Evolutionary conservation across 2,888 invertebrate genomes (phyloP), one percentile per base, ranked within the genome.

Genomic region (Diploptera punctata): DNA sequence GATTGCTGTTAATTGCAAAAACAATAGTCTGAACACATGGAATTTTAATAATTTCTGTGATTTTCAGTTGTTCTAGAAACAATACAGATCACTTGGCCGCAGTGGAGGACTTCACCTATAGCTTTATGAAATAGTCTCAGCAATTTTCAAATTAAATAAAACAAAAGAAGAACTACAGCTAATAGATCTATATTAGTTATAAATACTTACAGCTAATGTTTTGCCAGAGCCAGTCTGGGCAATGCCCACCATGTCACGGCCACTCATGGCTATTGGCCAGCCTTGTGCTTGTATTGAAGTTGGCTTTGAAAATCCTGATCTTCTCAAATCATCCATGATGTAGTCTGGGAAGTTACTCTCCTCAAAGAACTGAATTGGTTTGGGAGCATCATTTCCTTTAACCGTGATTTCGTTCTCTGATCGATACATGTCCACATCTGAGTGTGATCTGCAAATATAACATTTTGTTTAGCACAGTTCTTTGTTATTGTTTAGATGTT

Each of bases 221-320:
- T 96, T 96, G 65, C 96, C 96, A 19, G 95, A 95, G 43, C 96
- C 96, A 19, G 96, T 97, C 82, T 97, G 97, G 67, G 98, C 98
- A 78, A 98, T 97, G 38, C 98, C 98, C 68, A 98, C 97, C 89
- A 97, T 90, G 83, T 98, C 95, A 75, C 94, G 86, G 1, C 98
- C 98, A 75, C 94, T 94, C 75, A 98, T 84, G 10, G 97, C 94
- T 78, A 98, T 94, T 0, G 98, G 98, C 97, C 97, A 98, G 29
- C 97, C 97, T 82, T 97, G 95, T 2, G 95, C 91, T 84, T 98
- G 98, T 81, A 98, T 98, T 16, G 97, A 91, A 4, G 98, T 98
- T 0, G 98, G 98, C 76, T 90, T 87, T 43, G 92, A 90, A 79
- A 95, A 96, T 24, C 95, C 96, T 84, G 91, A 93, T 80, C 91